Base-by-base conservation (phyloP, 2,888 invertebrate genomes). In the Euplagia quadripunctaria region DNA sequence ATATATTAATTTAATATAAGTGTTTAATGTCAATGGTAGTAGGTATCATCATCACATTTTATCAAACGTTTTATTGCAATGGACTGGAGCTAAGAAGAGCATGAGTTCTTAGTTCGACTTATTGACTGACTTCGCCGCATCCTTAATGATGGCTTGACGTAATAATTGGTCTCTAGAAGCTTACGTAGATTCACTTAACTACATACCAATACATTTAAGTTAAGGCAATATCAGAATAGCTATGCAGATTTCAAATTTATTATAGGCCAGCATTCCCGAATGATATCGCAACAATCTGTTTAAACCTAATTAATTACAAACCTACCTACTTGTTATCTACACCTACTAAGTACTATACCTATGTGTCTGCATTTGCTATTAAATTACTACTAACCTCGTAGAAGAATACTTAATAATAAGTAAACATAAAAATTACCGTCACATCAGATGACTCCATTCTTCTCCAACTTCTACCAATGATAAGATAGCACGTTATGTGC, bases 221-320 rank as follows among this genome's bases (percentile, higher is more conserved):
- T 46, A 8, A 46, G 43, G 8, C 43, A 8, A 46, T 6, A 46
- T 9, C 43, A 31, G 31, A 31, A 31, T 2, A 31, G 43, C 9
- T 46, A 64, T 46, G 64, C 43, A 64, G 43, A 43, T 46, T 42
- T 61, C 72, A 73, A 72, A 73, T 82, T 31, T 64, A 75, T 52
- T 66, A 72, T 64, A 66, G 79, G 74, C 72, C 82, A 72, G 79
- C 77, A 79, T 81, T 79, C 73, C 51, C 72, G 72, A 68, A 67
- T 68, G 68, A 79, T 83, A 78, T 78, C 61, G 82, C 75, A 84
- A 82, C 76, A 79, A 79, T 72, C 72, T 31, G 8, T 6, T 8
- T 70, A 71, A 76, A 78, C 74, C 74, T 76, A 70, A 67, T 67
- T 42, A 31, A 31, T 31, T 31, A 64, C 41, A 42, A 9, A 64